A percentile compares a stretch with the other conserved stretches of the same genome.
Evolutionary conservation across 2,888 invertebrate species (phyloP).

Genomic region (Esperia sulphurella): DNA sequence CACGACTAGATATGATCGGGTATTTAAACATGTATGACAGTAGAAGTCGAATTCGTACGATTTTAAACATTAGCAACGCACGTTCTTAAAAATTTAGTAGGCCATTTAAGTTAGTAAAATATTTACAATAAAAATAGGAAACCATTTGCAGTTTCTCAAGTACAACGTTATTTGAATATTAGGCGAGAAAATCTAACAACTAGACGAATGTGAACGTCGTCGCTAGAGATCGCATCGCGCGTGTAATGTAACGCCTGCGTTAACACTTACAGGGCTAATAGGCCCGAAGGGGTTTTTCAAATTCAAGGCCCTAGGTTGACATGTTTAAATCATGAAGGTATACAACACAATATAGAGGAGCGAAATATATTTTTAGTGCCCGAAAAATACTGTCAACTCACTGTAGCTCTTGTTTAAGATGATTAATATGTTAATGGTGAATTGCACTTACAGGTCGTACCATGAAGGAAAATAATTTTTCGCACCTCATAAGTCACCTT

Average conservation of each 20-base stretch:
- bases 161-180: constrained; percentile 67
- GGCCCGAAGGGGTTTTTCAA: not conserved
- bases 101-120: constrained; percentile 72
- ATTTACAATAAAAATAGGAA: constrained; percentile 73
- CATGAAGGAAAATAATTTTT: too few species aligned
- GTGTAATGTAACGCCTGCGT: not conserved
- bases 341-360: not conserved
- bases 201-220: constrained; percentile 44
- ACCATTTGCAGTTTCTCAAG: constrained; percentile 65
- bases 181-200: constrained; percentile 71
- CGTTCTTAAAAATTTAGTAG: constrained; percentile 61
- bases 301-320: too few species aligned
- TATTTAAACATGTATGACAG: constrained; percentile 16
- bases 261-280: not conserved
- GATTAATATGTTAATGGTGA: too few species aligned
- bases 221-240: constrained; percentile 23
- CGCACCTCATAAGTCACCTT: too few species aligned
- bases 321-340: not conserved
- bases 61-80: constrained; percentile 64
- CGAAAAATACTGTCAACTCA: too few species aligned
- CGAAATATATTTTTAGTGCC: too few species aligned
- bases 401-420: too few species aligned
- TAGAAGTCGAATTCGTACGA: constrained; percentile 61
- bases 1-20: constrained; percentile 39
- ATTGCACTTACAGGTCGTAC: too few species aligned